Percentiles rank a stretch among this genome's conserved stretches.
phyloP scores from a whole-genome alignment of 2,113 vertebrate genomes.

The Synchiropus splendidus region DNA sequence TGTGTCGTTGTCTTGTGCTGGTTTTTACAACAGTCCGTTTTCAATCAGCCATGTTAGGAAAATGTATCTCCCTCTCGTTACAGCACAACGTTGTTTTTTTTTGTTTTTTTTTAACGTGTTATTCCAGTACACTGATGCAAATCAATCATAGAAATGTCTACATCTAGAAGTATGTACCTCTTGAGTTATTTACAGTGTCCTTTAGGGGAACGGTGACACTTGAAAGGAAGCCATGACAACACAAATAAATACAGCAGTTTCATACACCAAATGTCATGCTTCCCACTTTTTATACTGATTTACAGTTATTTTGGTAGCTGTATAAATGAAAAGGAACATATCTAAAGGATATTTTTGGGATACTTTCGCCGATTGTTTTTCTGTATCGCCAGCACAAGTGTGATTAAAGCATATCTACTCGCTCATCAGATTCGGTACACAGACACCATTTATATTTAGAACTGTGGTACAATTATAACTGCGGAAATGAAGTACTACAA shows the following conservation, averaged over 20 bases:
- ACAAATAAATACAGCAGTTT: conserved; percentile 67
- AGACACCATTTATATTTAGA: too few species aligned
- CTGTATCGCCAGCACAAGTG: too few species aligned
- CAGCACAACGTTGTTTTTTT: conserved; percentile 63
- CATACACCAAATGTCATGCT: conserved; percentile 71
- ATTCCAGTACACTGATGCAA: conserved; percentile 63
- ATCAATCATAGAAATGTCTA: conserved; percentile 67
- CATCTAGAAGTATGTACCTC: conserved; percentile 50
- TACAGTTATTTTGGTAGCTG: conserved; percentile 38
- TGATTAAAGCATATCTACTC: too few species aligned
- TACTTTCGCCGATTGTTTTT: too few species aligned
- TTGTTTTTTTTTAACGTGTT: conserved; percentile 27
- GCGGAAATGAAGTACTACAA: conserved; percentile 50
- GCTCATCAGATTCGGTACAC: conserved; percentile 9
- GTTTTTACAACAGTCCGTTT: conserved; percentile 80
- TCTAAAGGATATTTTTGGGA: too few species aligned
- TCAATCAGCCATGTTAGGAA: conserved; percentile 79
- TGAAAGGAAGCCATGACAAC: conserved; percentile 64
- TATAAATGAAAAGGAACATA: conserved; percentile 37
- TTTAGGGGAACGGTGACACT: conserved; percentile 55
- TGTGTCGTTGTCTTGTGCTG: conserved; percentile 74
- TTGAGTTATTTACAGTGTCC: conserved; percentile 65
- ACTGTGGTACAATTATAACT: too few species aligned
- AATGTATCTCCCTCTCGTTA: conserved; percentile 65
- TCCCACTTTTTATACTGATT: conserved; percentile 52